A percentile compares a stretch with the other conserved stretches of the same genome.
Conservation (phyloP, 2,113 vertebrate species). For the Panthera leo region DNA sequence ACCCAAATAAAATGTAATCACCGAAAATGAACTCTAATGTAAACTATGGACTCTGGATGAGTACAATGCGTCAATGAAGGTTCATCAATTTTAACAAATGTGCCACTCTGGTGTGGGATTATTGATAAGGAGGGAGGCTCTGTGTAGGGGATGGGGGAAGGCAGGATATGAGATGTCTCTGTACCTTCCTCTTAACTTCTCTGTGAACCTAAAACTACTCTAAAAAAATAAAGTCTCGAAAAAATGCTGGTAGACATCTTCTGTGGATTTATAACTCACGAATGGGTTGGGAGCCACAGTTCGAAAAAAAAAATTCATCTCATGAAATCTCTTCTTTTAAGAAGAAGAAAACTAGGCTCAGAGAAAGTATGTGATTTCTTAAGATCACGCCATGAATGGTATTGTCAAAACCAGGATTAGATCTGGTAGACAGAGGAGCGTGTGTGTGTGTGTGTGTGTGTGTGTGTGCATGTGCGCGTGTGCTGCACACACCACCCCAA, state of each 20-base stretch:
- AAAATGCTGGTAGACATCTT: not conserved
- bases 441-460: not conserved
- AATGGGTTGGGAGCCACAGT: not conserved
- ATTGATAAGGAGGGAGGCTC: not conserved
- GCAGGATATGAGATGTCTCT: not conserved
- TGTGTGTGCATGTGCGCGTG: not conserved
- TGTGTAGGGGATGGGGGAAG: not conserved
- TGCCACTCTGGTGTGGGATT: not conserved
- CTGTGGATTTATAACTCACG: not conserved
- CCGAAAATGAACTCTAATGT: not conserved
- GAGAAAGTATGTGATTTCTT: not conserved
- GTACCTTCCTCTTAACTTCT: not conserved
- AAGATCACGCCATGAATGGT: not conserved
- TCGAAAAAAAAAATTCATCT: not conserved
- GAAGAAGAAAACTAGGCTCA: not conserved
- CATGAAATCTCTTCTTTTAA: not conserved
- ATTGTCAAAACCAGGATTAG: not conserved
- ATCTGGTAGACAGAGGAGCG: not conserved
- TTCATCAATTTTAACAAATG: not conserved
- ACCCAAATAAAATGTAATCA: not conserved
- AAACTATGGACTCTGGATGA: not conserved
- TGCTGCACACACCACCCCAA: rapidly evolving
- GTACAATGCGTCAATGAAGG: not conserved
- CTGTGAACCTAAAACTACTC: not conserved
- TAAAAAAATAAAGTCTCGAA: not conserved